These are phyloP conservation scores for Pachypanchax playfairii DNA, from an alignment of 2,113 vertebrate species.

Conservation along the genomic window DNA sequence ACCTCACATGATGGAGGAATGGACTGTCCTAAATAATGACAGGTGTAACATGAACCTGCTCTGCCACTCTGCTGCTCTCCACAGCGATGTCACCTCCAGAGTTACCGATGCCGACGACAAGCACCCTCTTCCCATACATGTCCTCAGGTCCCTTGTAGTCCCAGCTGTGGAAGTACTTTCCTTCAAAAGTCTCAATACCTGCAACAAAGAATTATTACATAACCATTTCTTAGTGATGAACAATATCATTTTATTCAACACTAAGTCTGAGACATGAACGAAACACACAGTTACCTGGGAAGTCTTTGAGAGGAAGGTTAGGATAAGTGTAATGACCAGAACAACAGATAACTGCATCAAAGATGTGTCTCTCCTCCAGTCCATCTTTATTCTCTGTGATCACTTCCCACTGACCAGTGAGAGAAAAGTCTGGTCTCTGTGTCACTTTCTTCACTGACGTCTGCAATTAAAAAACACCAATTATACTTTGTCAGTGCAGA, in stretches of 20 bases:
- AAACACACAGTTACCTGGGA: slow-evolving; percentile 83
- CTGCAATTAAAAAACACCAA: slow-evolving; percentile 72
- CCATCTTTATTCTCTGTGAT: slow-evolving; percentile 72
- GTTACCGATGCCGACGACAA: slow-evolving; percentile 91
- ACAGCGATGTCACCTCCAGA: slow-evolving; percentile 90
- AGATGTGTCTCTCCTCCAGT: slow-evolving; percentile 60
- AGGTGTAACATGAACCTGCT: slow-evolving; percentile 78
- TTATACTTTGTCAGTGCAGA: background rate
- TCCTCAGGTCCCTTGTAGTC: slow-evolving; percentile 85
- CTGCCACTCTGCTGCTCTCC: slow-evolving; percentile 85
- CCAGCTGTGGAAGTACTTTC: slow-evolving; percentile 86
- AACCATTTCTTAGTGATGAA: no score
- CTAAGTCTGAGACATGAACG: background rate
- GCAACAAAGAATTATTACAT: no score
- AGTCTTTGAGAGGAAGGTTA: slow-evolving; percentile 82
- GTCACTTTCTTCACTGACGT: slow-evolving; percentile 81
- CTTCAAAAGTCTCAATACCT: slow-evolving; percentile 90
- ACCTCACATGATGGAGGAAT: background rate
- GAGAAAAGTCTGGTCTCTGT: slow-evolving; percentile 77
- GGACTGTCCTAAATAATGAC: background rate
- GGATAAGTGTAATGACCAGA: slow-evolving; percentile 81
- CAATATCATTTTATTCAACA: background rate
- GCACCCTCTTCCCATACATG: slow-evolving; percentile 83
- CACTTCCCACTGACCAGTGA: slow-evolving; percentile 88
- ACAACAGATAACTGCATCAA: slow-evolving; percentile 87